Evolutionary conservation across 1,140 invertebrate species (phyloP).

Genomic region (Drosophila ironensis): DNA sequence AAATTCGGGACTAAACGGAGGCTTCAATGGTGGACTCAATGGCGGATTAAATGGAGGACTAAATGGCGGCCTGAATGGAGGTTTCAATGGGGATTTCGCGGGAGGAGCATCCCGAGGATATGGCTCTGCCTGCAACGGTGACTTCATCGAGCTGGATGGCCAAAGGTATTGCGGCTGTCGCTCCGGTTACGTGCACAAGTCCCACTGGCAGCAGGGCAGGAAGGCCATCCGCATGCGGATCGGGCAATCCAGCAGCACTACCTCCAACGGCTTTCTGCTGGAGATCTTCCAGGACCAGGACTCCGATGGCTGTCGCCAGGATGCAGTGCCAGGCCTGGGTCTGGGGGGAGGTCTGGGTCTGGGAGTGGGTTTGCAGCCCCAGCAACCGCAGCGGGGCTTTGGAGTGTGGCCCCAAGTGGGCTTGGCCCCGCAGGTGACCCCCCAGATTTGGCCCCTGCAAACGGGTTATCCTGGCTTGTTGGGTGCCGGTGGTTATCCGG

Average conservation of each 20-base stretch:
- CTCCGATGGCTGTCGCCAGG: slow-evolving; percentile 54
- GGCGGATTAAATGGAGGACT: not conserved
- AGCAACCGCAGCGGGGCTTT: slow-evolving; percentile 7
- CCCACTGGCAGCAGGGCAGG: slow-evolving; percentile 59
- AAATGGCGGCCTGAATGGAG: not conserved
- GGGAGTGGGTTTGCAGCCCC: slow-evolving; percentile 12
- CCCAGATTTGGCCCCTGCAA: slow-evolving; percentile 25
- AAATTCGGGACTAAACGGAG: not conserved
- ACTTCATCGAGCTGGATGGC: slow-evolving; percentile 84
- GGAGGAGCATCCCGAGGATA: not conserved
- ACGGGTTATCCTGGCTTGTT: slow-evolving; percentile 18
- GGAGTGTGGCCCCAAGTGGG: slow-evolving; percentile 21
- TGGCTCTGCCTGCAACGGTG: slow-evolving; percentile 75
- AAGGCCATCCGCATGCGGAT: slow-evolving; percentile 81
- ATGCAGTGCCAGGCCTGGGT: slow-evolving; percentile 6
- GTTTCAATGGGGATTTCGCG: not conserved
- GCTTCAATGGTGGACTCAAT: slow-evolving; percentile 1
- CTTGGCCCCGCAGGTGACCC: not conserved
- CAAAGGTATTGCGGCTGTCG: slow-evolving; percentile 84
- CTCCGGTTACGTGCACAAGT: slow-evolving; percentile 82
- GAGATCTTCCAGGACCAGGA: slow-evolving; percentile 84
- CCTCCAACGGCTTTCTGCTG: slow-evolving; percentile 83
- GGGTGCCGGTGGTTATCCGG: slow-evolving; percentile 27
- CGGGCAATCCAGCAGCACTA: slow-evolving; percentile 43
- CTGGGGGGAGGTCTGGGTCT: too few species aligned